phyloP scores from a whole-genome alignment of 30 jellyfish, hydroid and myxozoan species.

The Cassiopea xamachana region DNA sequence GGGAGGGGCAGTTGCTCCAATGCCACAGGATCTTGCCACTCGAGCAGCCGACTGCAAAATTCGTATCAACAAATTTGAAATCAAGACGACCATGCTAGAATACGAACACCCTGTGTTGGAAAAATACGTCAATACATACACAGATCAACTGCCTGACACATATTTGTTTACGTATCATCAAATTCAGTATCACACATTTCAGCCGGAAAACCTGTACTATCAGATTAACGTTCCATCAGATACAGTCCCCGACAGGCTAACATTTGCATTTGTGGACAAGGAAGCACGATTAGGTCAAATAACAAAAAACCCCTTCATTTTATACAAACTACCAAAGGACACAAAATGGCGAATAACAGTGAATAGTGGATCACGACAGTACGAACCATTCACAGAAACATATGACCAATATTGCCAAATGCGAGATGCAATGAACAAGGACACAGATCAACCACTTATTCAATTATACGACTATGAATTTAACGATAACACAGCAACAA shows the following conservation, averaged over 20 bases:
- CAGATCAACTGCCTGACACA: background rate
- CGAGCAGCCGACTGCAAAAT: background rate
- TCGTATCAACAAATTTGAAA: background rate
- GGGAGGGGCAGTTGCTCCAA: background rate
- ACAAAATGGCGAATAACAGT: background rate
- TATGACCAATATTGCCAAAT: background rate
- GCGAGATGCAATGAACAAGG: background rate
- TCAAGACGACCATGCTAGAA: background rate
- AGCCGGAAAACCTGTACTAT: background rate
- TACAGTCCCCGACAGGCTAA: background rate
- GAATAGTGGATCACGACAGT: background rate
- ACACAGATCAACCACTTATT: background rate
- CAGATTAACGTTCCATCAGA: background rate
- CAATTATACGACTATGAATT: background rate
- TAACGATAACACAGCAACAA: background rate
- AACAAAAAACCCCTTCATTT: background rate
- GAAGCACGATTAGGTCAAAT: background rate
- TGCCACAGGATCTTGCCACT: background rate
- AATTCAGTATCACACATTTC: background rate
- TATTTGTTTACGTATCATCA: background rate
- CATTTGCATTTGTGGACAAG: background rate
- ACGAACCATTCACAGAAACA: background rate
- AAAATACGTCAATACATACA: background rate
- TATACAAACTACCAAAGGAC: background rate
- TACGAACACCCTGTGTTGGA: background rate